phyloP scores from a whole-genome alignment of 1,140 invertebrate species.

The Bombyx mori region DNA sequence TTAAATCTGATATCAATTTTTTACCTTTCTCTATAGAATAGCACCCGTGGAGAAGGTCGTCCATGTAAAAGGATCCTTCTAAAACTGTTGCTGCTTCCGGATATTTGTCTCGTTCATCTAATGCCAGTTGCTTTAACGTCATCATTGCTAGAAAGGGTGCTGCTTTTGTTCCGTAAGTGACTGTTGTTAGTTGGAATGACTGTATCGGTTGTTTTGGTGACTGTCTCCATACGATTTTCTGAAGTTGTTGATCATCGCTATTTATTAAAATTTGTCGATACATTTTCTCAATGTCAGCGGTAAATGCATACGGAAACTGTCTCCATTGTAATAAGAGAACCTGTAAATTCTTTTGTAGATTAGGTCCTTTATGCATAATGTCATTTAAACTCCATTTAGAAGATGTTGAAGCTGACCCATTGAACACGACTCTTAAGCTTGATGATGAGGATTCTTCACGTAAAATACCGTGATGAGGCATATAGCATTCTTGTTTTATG shows the following conservation, averaged over 20 bases:
- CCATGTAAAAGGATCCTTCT: no score
- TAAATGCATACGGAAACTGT: conserved; percentile 21
- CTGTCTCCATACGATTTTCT: no score
- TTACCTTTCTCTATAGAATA: no score
- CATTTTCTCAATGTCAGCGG: conserved; percentile 36
- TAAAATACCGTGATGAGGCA: no score
- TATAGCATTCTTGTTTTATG: neutral
- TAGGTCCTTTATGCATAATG: no score
- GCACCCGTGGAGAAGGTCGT: no score
- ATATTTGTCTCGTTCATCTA: conserved; percentile 6
- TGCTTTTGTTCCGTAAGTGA: conserved; percentile 2
- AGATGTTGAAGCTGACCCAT: conserved; percentile 34
- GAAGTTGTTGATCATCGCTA: neutral
- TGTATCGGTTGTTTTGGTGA: neutral
- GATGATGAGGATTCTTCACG: conserved; percentile 21
- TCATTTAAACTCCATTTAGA: conserved; percentile 10
- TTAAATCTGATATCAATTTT: no score
- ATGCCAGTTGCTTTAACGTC: conserved; percentile 2
- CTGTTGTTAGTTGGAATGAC: conserved; percentile 2
- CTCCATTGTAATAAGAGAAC: conserved; percentile 21
- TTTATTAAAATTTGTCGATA: conserved; percentile 16
- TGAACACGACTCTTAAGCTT: conserved; percentile 52
- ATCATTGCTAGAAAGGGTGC: conserved; percentile 1
- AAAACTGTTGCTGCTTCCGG: neutral
- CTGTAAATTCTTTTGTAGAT: no score